A percentile compares a stretch with the other conserved stretches of the same genome.
These are phyloP conservation scores for Steatornis caripensis DNA, from an alignment of 2,113 vertebrate genomes.

Conservation along the genomic window DNA sequence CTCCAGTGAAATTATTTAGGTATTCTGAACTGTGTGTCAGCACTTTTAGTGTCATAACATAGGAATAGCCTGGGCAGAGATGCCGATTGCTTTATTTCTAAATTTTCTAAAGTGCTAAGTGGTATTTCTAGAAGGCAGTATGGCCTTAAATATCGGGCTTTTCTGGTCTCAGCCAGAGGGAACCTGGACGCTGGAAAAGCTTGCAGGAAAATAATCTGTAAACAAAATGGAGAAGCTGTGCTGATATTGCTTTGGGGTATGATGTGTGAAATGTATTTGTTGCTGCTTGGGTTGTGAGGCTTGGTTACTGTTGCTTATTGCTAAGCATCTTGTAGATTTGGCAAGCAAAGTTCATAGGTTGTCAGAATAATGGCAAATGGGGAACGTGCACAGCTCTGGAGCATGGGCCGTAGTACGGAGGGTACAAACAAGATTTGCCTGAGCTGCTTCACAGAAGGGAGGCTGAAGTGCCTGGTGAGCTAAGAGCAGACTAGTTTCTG, in stretches of 20 bases:
- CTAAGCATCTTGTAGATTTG: neutral
- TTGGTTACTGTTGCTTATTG: neutral
- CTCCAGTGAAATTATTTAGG: neutral
- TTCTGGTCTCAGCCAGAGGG: neutral
- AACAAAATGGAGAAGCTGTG: neutral
- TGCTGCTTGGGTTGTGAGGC: neutral
- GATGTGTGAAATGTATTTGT: neutral
- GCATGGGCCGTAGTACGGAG: neutral
- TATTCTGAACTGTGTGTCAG: neutral
- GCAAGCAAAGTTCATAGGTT: neutral
- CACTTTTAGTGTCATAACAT: neutral
- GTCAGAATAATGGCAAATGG: neutral
- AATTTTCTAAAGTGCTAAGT: neutral
- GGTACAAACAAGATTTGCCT: neutral
- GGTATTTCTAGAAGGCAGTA: neutral
- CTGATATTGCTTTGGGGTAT: neutral
- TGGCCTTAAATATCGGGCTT: neutral
- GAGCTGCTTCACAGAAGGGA: neutral
- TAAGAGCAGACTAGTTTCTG: neutral
- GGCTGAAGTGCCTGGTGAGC: neutral
- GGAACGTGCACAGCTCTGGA: neutral
- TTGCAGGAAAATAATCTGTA: neutral
- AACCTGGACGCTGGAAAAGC: neutral
- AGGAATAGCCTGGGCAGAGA: neutral
- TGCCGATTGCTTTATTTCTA: neutral